Evolutionary conservation across 35 echinoderm and acorn worm genomes (phyloP), one percentile per base, ranked within the genome.

Genomic region (Diadema setosum): DNA sequence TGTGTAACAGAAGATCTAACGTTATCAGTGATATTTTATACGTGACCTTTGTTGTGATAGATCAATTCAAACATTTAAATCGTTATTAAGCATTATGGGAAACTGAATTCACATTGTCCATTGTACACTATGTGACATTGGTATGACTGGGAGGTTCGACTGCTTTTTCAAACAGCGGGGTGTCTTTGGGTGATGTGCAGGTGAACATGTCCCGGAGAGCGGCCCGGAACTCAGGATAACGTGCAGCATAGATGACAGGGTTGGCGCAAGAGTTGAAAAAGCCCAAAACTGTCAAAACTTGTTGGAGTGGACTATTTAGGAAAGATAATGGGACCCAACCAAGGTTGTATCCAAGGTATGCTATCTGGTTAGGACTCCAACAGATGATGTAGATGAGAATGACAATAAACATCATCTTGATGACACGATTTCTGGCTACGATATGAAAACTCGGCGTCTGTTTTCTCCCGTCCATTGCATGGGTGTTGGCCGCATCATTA

Each of bases 241-340:
- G 85, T 44, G 83, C 82, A 4, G 83, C 65, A 45, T 91, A 91
- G 67, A 91, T 91, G 69, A 91, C 69, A 40, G 90, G 90, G 64
- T 91, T 91, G 15, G 83, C 82, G 46, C 82, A 86, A 7, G 90
- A 91, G 49, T 91, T 91, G n/a, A 86, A 42, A 36, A 91, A 91
- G 1, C 63, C 83, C 27, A 91, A 42, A 7, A 86, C 33, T 2
- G 85, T 46, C 46, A 91, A 74, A 9, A 69, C 3, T 4, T 49
- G 83, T 26, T 80, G 73, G 1, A 86, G 39, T 61, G 85, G 56
- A n/a, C 82, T 61, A 39, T 41, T 82, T 32, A 91, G 49, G 37
- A 75, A 85, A 0, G 43, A 21, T 4, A 15, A 3, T 12, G 49
- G 21, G 5, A 90, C 46, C 16, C 60, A 42, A 5, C 90, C 90